Conservation (phyloP, 2,113 vertebrate genomes). For the Limanda limanda region DNA sequence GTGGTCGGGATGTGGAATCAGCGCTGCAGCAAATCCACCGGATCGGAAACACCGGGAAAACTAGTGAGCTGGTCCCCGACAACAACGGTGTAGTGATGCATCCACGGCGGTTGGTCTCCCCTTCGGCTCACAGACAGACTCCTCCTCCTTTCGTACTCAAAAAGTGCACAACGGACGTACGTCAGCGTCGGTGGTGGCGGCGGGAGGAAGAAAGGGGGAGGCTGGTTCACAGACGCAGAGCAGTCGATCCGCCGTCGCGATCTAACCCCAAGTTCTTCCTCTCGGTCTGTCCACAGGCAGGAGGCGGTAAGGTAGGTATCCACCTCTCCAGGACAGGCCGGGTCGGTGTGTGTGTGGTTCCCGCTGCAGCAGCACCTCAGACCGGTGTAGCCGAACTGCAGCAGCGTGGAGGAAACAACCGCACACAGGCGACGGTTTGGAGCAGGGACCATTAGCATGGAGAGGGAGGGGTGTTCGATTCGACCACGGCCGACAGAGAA, state of each 20-base stretch:
- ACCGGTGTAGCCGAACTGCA: conserved; percentile 31
- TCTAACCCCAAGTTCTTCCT: not conserved
- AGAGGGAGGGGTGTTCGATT: conserved; percentile 28
- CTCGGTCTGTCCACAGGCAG: conserved; percentile 1
- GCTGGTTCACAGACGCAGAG: conserved; percentile 31
- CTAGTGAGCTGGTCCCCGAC: conserved; percentile 33
- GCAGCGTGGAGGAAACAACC: conserved; percentile 32
- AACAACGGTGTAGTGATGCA: conserved; percentile 28
- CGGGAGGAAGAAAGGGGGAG: conserved; percentile 3
- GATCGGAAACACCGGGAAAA: conserved; percentile 24
- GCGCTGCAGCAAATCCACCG: not conserved
- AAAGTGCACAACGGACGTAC: conserved; percentile 28
- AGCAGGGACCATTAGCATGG: conserved; percentile 50
- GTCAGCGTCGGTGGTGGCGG: conserved; percentile 28
- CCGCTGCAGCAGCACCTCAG: conserved; percentile 23
- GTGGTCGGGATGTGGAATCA: not conserved
- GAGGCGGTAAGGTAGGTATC: conserved; percentile 52
- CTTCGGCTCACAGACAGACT: conserved; percentile 40
- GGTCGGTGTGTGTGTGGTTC: conserved; percentile 8
- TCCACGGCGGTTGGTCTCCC: conserved; percentile 2
- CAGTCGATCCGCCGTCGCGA: conserved; percentile 14
- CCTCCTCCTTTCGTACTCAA: conserved; percentile 69
- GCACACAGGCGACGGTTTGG: conserved; percentile 33
- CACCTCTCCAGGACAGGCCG: conserved; percentile 9
- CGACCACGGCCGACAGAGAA: conserved; percentile 12